phyloP scores from a whole-genome alignment of 2,797 vertebrate genomes.

The Heteromormyrus szaboi region DNA sequence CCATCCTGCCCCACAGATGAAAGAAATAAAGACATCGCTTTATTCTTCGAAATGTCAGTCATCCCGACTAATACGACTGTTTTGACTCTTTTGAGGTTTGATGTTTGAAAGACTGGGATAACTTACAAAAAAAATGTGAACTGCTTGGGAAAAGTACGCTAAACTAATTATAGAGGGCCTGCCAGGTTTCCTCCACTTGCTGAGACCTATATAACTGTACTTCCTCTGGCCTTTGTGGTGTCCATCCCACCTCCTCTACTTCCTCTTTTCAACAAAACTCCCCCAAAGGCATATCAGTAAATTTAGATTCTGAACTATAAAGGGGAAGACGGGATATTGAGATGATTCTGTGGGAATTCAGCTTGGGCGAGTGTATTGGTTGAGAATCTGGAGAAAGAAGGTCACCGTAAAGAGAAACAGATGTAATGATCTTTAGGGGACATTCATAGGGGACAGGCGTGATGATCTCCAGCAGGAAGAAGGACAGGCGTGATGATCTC shows the following conservation, averaged over 20 bases:
- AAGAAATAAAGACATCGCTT: not conserved
- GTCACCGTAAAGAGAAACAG: not conserved
- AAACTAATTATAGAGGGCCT: constrained; percentile 5
- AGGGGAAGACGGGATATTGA: constrained; percentile 8
- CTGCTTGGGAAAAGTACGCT: constrained; percentile 1
- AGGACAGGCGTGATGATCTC: not conserved
- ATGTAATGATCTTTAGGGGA: not conserved
- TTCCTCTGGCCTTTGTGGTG: constrained; percentile 47
- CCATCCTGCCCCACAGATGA: not conserved
- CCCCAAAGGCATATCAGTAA: not conserved
- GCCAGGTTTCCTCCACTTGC: not conserved
- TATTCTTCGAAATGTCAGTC: constrained; percentile 5
- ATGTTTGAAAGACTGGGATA: not conserved
- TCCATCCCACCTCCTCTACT: constrained; percentile 42
- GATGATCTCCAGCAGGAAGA: not conserved
- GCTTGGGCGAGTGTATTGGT: not conserved
- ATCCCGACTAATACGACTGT: not conserved
- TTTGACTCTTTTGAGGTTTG: not conserved
- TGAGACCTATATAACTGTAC: constrained; percentile 8
- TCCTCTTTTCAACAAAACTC: constrained; percentile 31
- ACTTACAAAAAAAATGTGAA: not conserved
- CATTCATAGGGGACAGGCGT: not conserved
- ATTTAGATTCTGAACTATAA: constrained; percentile 11
- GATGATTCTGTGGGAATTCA: constrained; percentile 4
- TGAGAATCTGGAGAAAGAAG: not conserved